A percentile compares a stretch with the other conserved stretches of the same genome.
Evolutionary conservation across 2,113 vertebrate species (phyloP).

Genomic region (Strix uralensis): DNA sequence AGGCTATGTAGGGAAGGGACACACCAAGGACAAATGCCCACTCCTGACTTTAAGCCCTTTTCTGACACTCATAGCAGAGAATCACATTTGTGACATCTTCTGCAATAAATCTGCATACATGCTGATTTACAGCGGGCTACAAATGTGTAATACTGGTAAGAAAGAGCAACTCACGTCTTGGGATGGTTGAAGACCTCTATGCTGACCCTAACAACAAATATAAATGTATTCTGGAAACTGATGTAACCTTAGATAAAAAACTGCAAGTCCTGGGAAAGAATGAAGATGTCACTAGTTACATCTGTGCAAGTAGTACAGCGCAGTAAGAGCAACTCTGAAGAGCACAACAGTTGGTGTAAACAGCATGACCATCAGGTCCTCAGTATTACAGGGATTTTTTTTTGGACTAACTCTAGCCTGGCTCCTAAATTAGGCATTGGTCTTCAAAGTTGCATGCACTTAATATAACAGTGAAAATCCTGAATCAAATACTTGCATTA

Average conservation of each 20-base stretch:
- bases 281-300: neutral
- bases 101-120: rapidly evolving
- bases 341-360: neutral
- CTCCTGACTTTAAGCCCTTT: neutral
- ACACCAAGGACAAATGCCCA: neutral
- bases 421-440: neutral
- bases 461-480: neutral
- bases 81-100: neutral
- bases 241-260: neutral
- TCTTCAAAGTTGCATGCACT: neutral
- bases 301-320: neutral
- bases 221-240: neutral
- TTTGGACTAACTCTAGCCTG: neutral
- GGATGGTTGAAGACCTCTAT: neutral
- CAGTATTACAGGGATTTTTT: neutral
- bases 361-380: neutral
- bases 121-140: neutral
- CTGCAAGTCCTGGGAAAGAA: neutral
- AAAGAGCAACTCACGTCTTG: neutral
- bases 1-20: neutral
- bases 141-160: neutral
- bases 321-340: neutral
- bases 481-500: neutral
- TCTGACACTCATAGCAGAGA: neutral
- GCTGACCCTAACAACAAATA: neutral